Evolutionary conservation across 2,888 invertebrate genomes (phyloP).

Genomic region (Sympetrum striolatum): DNA sequence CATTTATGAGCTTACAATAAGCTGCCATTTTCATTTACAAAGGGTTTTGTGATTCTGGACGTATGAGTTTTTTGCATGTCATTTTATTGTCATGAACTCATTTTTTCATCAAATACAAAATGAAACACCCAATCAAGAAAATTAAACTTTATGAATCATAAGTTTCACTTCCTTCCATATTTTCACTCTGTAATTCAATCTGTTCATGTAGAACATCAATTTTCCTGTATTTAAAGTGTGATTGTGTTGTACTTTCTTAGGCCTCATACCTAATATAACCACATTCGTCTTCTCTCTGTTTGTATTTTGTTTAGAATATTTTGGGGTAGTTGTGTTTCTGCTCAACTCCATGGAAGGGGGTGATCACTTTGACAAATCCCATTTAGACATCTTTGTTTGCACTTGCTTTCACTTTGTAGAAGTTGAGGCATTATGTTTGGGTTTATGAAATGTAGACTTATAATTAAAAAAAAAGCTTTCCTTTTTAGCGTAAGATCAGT

Average conservation of each 20-base stretch:
- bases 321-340: background rate
- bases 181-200: no score
- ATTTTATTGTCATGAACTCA: no score
- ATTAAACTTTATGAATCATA: no score
- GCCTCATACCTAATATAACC: background rate
- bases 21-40: no score
- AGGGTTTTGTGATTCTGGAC: no score
- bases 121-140: no score
- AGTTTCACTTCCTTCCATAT: no score
- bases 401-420: conserved; percentile 10
- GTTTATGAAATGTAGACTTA: background rate
- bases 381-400: conserved; percentile 9
- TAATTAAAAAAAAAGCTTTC: background rate
- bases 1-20: no score
- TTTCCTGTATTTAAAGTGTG: no score
- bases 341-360: background rate
- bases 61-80: no score
- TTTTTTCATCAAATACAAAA: no score
- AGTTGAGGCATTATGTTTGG: background rate
- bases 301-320: background rate
- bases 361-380: background rate
- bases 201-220: no score
- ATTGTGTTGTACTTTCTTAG: background rate
- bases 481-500: conserved; percentile 1
- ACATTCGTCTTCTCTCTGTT: background rate